These are phyloP conservation scores for Forbesichthys papilliferus DNA, from an alignment of 2,113 vertebrate species.

Conservation along the genomic window DNA sequence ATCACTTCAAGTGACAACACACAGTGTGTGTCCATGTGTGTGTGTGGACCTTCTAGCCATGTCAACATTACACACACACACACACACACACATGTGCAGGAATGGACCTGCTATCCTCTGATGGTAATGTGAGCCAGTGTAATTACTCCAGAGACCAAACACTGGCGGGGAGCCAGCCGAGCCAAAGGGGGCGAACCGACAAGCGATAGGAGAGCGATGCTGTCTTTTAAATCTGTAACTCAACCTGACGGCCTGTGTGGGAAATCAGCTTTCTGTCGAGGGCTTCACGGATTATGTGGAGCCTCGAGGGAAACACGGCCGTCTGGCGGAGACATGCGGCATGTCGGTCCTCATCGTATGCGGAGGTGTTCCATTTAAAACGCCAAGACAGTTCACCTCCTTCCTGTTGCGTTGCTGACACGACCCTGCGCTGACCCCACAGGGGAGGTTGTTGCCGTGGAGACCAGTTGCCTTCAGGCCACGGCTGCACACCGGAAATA, in stretches of 20 bases:
- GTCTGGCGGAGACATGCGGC: constrained; percentile 16
- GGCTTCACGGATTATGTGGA: constrained; percentile 49
- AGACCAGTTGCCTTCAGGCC: no score
- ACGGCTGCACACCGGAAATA: no score
- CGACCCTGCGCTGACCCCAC: constrained; percentile 41
- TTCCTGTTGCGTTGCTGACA: constrained; percentile 35
- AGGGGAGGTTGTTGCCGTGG: background rate
- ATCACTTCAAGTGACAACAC: constrained; percentile 58
- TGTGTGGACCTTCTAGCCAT: constrained; percentile 21
- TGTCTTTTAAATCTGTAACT: constrained; percentile 70
- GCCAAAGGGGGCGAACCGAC: constrained; percentile 47
- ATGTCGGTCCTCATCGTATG: constrained; percentile 60
- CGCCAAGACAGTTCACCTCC: constrained; percentile 62
- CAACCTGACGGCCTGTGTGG: constrained; percentile 62
- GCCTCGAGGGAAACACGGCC: constrained; percentile 7
- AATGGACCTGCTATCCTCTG: background rate
- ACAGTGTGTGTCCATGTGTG: constrained; percentile 38
- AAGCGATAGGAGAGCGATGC: constrained; percentile 51
- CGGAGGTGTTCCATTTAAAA: constrained; percentile 78
- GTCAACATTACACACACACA: background rate
- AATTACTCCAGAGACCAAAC: constrained; percentile 46
- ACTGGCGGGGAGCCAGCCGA: constrained; percentile 36
- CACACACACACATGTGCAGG: background rate
- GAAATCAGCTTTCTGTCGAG: constrained; percentile 56
- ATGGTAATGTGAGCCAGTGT: constrained; percentile 36